A percentile compares a stretch with the other conserved stretches of the same genome.
phyloP scores from a whole-genome alignment of 1,140 invertebrate species.

The Protaetia brevitarsis region DNA sequence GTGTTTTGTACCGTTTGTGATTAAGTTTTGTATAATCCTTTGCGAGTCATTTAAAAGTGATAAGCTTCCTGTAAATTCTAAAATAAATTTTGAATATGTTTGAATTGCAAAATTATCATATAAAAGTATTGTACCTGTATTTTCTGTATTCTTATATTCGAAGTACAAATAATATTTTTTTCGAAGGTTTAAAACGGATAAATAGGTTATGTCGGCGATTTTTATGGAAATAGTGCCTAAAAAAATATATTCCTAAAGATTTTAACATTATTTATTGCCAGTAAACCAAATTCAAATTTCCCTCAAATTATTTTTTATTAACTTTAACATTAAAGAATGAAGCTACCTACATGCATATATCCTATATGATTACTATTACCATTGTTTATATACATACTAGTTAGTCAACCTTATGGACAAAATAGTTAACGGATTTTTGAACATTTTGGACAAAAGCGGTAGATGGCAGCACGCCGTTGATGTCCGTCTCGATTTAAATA shows the following conservation, averaged over 20 bases:
- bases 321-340: too few species aligned
- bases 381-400: too few species aligned
- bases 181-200: background rate
- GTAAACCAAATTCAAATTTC: too few species aligned
- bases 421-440: too few species aligned
- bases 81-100: background rate
- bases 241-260: background rate
- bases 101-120: background rate
- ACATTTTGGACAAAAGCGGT: too few species aligned
- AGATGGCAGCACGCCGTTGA: too few species aligned
- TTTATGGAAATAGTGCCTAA: background rate
- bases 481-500: too few species aligned
- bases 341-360: too few species aligned
- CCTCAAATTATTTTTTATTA: too few species aligned
- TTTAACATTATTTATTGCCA: background rate
- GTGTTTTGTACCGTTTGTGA: background rate
- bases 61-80: background rate
- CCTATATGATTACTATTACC: too few species aligned
- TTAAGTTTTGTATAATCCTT: background rate
- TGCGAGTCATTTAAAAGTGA: background rate
- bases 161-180: background rate
- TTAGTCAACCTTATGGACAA: too few species aligned
- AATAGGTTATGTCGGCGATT: background rate
- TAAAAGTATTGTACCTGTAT: background rate
- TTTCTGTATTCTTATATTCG: background rate